These are phyloP conservation scores for Macrotrachela quadricornifera DNA, from an alignment of 1,140 invertebrate species.

Conservation along the genomic window DNA sequence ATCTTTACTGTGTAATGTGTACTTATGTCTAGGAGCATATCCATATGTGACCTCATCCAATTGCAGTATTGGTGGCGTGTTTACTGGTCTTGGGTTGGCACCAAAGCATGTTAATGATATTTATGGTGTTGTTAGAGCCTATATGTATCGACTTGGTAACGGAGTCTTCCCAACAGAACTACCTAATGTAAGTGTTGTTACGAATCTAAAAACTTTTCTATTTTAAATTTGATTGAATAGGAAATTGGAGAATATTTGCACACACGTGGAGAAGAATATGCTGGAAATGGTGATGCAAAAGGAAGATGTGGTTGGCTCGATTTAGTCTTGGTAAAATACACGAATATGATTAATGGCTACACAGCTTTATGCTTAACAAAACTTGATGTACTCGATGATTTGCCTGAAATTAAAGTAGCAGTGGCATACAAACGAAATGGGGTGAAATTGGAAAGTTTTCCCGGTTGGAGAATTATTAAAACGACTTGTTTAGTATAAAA, in stretches of 20 bases:
- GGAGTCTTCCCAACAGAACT: conserved; percentile 96
- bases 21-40: conserved; percentile 54
- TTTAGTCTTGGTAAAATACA: conserved; percentile 65
- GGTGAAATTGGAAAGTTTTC: conserved; percentile 35
- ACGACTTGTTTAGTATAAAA: not conserved
- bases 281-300: conserved; percentile 80
- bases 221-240: conserved; percentile 26
- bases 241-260: conserved; percentile 60
- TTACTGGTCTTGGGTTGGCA: conserved; percentile 82
- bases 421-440: conserved; percentile 54
- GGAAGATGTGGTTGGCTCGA: conserved; percentile 96
- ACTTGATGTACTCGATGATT: conserved; percentile 76
- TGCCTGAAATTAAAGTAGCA: conserved; percentile 69
- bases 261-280: conserved; percentile 63
- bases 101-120: conserved; percentile 68
- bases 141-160: conserved; percentile 87
- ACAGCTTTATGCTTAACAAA: conserved; percentile 55
- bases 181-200: conserved; percentile 40
- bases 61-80: conserved; percentile 91
- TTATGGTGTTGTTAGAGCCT: conserved; percentile 90
- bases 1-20: not conserved
- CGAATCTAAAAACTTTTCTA: not conserved
- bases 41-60: conserved; percentile 98
- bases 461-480: conserved; percentile 37
- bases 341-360: conserved; percentile 82